Evolutionary conservation across 2,113 vertebrate genomes (phyloP), one percentile per base, ranked within the genome.

Genomic region (Kobus ellipsiprymnus): DNA sequence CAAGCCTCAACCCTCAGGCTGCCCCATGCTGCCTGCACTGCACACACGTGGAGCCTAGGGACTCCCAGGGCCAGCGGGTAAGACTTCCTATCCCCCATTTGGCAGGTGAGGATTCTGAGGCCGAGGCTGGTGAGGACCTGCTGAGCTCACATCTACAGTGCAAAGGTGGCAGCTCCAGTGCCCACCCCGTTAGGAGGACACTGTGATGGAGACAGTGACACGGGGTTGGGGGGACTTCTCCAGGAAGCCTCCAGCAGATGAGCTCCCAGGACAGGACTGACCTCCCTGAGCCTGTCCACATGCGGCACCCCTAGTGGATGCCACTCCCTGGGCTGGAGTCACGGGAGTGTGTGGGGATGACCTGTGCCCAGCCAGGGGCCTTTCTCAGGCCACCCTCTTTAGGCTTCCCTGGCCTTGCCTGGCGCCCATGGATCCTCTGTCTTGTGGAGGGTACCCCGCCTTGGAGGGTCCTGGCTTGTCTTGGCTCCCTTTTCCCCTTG

Each of bases 191-290:
- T 2, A 13, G 29, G 50, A 50, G 87, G 64, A 33, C 36, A 15
- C 60, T 27, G 17, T 44, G 54, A 84, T 13, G 30, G 44, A 40
- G 71, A n/a, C 44, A 5, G 52, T 5, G 30, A 25, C 9, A 6
- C 1, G 7, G 1, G 0, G n/a, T 40, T 0, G 0, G 13, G n/a
- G 74, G 21, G 2, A 52, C 13, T 8, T 12, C 74, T 81, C n/a
- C 67, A n/a, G 21, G 23, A 6, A 15, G 15, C 40, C 74, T 52
- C 54, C 3, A 17, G 3, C 19, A 57, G 59, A 60, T 30, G 23
- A 52, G 29, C 54, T 36, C 30, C 29, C 44, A 64, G 7, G 64
- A 81, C 30, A 92, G 46, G 25, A n/a, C 36, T 6, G 36, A 33
- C 54, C 71, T 52, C 48, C 50, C 29, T 3, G 2, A 8, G 16